These are phyloP conservation scores for Nesogale talazaci DNA, from an alignment of 2,113 vertebrate species.

Conservation along the genomic window DNA sequence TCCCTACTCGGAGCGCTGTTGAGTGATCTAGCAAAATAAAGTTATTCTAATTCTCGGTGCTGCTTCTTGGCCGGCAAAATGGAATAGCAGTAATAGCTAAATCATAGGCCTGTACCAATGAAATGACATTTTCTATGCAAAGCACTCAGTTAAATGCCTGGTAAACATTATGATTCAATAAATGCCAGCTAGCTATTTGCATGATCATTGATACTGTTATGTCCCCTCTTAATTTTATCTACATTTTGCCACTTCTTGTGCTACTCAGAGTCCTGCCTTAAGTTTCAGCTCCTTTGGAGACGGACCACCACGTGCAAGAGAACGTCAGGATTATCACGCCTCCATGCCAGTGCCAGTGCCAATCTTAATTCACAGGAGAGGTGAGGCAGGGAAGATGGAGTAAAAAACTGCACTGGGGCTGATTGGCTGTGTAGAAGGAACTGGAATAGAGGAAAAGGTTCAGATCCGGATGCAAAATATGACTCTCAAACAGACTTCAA, in stretches of 20 bases:
- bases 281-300: not conserved
- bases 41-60: not conserved
- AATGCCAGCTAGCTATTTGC: not conserved
- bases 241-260: not conserved
- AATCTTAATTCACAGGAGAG: not conserved
- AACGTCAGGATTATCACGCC: not conserved
- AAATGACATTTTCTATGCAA: not conserved
- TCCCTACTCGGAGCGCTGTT: not conserved
- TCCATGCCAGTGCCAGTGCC: not conserved
- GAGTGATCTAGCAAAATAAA: not conserved
- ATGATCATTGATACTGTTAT: not conserved
- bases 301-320: not conserved
- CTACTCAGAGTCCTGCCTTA: not conserved
- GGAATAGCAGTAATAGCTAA: not conserved
- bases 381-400: not conserved
- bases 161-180: not conserved
- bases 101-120: not conserved
- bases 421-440: not conserved
- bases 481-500: not conserved
- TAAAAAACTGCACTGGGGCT: not conserved
- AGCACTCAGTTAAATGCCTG: not conserved
- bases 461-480: not conserved
- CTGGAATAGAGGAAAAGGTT: not conserved
- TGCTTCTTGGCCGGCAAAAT: not conserved
- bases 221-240: not conserved